Percentiles rank a stretch among this genome's conserved stretches.
These are phyloP conservation scores for Bujurquina vittata DNA, from an alignment of 2,113 vertebrate genomes.

Conservation along the genomic window DNA sequence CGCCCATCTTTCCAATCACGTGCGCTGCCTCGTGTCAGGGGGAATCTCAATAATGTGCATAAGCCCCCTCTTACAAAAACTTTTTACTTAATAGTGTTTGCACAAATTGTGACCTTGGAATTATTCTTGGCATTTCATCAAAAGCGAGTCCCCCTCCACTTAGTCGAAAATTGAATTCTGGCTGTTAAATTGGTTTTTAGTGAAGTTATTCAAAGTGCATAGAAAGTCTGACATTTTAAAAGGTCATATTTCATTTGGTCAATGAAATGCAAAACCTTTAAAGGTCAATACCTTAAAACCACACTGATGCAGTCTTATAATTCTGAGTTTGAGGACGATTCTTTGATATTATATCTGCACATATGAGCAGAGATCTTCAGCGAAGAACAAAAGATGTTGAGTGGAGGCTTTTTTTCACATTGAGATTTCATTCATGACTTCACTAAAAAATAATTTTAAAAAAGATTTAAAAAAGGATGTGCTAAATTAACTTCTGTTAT, in stretches of 20 bases:
- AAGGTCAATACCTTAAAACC: conserved; percentile 40
- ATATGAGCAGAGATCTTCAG: neutral
- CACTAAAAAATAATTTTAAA: too few species aligned
- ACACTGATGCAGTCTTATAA: neutral
- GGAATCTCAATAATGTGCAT: conserved; percentile 40
- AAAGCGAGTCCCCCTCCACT: neutral
- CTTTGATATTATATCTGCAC: conserved; percentile 5
- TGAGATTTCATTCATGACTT: conserved; percentile 33
- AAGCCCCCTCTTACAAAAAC: conserved; percentile 39
- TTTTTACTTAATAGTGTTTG: neutral
- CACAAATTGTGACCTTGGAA: neutral
- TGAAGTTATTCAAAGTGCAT: conserved; percentile 6
- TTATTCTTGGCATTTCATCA: conserved; percentile 19
- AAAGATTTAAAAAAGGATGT: neutral
- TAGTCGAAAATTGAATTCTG: neutral
- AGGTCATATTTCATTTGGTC: conserved; percentile 27
- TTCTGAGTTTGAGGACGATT: neutral
- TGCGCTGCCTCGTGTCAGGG: neutral
- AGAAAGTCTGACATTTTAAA: conserved; percentile 41
- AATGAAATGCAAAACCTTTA: conserved; percentile 12
- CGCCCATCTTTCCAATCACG: conserved; percentile 23
- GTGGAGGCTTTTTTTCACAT: conserved; percentile 53
- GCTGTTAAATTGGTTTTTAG: conserved; percentile 5
- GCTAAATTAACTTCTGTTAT: neutral
- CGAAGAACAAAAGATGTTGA: neutral